Conservation (phyloP, 2,797 vertebrate genomes). For the Rhyacichthys aspro region DNA sequence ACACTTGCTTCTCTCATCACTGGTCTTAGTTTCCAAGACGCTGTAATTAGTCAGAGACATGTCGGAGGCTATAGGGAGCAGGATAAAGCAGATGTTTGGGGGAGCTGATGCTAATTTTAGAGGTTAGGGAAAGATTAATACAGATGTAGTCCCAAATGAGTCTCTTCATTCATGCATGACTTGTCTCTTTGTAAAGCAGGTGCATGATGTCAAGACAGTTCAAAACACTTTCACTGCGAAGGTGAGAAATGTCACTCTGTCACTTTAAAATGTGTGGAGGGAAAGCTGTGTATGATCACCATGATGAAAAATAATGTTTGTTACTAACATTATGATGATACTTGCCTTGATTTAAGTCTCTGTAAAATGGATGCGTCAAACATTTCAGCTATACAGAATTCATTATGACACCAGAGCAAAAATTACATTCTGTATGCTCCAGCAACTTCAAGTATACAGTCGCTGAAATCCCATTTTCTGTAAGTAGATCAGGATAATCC, state of each 20-base stretch:
- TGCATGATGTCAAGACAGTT: conserved; percentile 16
- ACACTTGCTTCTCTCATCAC: conserved; percentile 60
- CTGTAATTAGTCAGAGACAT: conserved; percentile 60
- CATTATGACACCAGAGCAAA: conserved; percentile 35
- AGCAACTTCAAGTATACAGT: conserved; percentile 57
- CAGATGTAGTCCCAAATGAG: conserved; percentile 37
- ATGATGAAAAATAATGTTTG: not conserved
- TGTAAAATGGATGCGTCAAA: conserved; percentile 14
- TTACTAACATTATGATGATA: not conserved
- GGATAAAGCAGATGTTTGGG: conserved; percentile 55
- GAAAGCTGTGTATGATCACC: not conserved
- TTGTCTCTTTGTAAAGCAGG: conserved; percentile 15
- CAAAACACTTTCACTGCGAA: conserved; percentile 8
- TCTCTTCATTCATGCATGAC: conserved; percentile 15
- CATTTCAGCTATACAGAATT: conserved; percentile 34
- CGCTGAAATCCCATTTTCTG: conserved; percentile 66
- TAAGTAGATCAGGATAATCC: conserved; percentile 75
- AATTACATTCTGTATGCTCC: conserved; percentile 56
- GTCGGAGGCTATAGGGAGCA: conserved; percentile 24
- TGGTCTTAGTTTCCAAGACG: conserved; percentile 52
- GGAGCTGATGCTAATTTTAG: conserved; percentile 21
- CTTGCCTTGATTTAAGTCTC: conserved; percentile 2
- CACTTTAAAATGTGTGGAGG: conserved; percentile 13
- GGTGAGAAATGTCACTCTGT: conserved; percentile 18
- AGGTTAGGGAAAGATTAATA: conserved; percentile 39